Evolutionary conservation across 2,113 vertebrate species (phyloP), one percentile per base, ranked within the genome.

Genomic region (Oncorhynchus masou): DNA sequence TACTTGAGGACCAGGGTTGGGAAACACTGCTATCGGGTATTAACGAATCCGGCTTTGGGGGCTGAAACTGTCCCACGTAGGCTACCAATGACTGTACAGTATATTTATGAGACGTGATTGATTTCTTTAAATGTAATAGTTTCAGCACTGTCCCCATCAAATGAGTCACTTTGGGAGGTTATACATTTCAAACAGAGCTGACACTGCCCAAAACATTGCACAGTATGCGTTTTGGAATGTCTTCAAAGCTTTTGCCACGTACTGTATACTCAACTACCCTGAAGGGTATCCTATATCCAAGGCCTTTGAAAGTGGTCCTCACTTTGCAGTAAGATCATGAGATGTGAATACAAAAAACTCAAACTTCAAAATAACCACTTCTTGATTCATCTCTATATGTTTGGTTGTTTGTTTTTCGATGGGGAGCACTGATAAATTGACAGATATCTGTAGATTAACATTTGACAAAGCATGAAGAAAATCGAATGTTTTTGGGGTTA

Each of bases 401-500:
- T 19, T 19, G 16, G 12, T 68, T 65, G 25, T 68, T 75, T 81
- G 45, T 59, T 5, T 80, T 74, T 76, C 62, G n/a, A 49, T 45
- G 4, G 65, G 3, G 5, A 68, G 25, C 25, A 67, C 15, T 45
- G 49, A 5, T 57, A 75, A 59, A 71, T 76, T 72, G 74, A 84
- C 74, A 59, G 65, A n/a, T 68, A 72, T 22, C 4, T 34, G 15
- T n/a, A 51, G 72, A 24, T 77, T 66, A 27, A 27, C 64, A 34
- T 73, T 81, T 81, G 77, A 75, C 75, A 20, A 20, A 80, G 57
- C 1, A 3, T 13, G n/a, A 24, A 66, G 70, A 69, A 83, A 67
- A 70, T 79, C 78, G n/a, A 68, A 68, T 49, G 59, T 24, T 70
- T 85, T 72, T 74, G 77, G 69, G 87, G 88, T 88, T 87, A 87